Evolutionary conservation across 1,140 invertebrate genomes (phyloP).

Genomic region (Halesus radiatus): DNA sequence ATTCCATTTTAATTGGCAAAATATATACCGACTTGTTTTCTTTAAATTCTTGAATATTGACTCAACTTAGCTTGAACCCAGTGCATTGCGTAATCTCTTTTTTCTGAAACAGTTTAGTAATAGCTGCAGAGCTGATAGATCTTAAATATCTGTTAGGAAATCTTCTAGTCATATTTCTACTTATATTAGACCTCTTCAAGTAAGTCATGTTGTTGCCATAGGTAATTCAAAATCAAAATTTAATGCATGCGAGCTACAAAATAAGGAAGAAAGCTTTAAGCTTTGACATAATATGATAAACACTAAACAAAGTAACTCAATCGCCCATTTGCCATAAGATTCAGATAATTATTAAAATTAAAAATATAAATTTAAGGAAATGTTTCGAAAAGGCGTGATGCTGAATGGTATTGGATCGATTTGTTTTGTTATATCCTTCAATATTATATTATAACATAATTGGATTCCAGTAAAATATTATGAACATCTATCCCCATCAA

Average conservation of each 20-base stretch:
- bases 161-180: constrained; percentile 54
- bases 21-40: too few relatives aligned
- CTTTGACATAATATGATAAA: constrained; percentile 55
- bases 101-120: constrained; percentile 51
- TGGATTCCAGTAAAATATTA: neutral
- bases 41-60: too few relatives aligned
- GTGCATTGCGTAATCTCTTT: constrained; percentile 12
- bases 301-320: constrained; percentile 55
- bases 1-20: too few relatives aligned
- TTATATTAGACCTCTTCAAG: constrained; percentile 54
- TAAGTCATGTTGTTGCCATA: constrained; percentile 55
- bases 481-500: too few relatives aligned
- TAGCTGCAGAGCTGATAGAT: constrained; percentile 54
- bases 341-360: constrained; percentile 54
- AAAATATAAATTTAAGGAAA: constrained; percentile 42
- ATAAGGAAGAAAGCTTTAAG: constrained; percentile 55
- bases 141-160: constrained; percentile 55
- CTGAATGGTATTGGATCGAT: constrained; percentile 14
- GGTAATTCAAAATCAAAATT: constrained; percentile 48
- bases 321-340: constrained; percentile 56
- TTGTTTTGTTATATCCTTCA: constrained; percentile 14
- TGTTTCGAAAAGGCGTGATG: constrained; percentile 38
- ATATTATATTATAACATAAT: constrained; percentile 2
- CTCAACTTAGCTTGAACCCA: neutral
- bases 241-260: constrained; percentile 54